Evolutionary conservation across 2,888 invertebrate species (phyloP).

Genomic region (Mayetiola destructor): DNA sequence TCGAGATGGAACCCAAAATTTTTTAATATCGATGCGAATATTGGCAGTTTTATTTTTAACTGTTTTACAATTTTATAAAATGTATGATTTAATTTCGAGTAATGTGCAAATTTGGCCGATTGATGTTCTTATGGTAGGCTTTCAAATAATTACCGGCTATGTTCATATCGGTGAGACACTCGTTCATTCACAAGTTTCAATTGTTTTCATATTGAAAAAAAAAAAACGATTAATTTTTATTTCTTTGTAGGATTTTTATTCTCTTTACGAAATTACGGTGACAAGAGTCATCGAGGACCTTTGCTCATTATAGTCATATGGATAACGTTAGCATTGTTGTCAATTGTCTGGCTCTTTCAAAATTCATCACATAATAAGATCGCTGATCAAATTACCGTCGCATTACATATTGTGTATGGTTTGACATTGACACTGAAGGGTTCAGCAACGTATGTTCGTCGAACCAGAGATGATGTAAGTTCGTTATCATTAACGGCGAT

Average conservation of each 20-base stretch:
- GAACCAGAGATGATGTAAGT: conserved; percentile 26
- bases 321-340: conserved; percentile 50
- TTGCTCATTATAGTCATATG: conserved; percentile 50
- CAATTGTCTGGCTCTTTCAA: conserved; percentile 43
- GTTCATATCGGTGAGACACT: conserved; percentile 55
- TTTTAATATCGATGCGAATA: conserved; percentile 49
- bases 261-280: conserved; percentile 48
- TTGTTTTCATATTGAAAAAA: background rate
- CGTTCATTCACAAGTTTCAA: background rate
- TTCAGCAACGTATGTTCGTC: conserved; percentile 35
- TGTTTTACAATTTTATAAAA: conserved; percentile 50
- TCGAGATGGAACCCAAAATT: conserved; percentile 47
- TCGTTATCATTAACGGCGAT: conserved; percentile 19
- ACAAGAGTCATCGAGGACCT: conserved; percentile 60
- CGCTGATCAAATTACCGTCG: conserved; percentile 39
- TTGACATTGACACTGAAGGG: conserved; percentile 53
- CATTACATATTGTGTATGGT: conserved; percentile 53
- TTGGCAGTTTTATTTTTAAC: conserved; percentile 47
- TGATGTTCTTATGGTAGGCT: conserved; percentile 54
- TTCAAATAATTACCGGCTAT: conserved; percentile 64
- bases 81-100: conserved; percentile 47
- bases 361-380: conserved; percentile 34
- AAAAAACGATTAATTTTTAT: background rate
- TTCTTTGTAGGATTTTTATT: conserved; percentile 36
- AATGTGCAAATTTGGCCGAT: conserved; percentile 42